Evolutionary conservation across 92 coral and sea anemone species (phyloP), one percentile per base, ranked within the genome.

Genomic region (Parazoanthus swiftii): DNA sequence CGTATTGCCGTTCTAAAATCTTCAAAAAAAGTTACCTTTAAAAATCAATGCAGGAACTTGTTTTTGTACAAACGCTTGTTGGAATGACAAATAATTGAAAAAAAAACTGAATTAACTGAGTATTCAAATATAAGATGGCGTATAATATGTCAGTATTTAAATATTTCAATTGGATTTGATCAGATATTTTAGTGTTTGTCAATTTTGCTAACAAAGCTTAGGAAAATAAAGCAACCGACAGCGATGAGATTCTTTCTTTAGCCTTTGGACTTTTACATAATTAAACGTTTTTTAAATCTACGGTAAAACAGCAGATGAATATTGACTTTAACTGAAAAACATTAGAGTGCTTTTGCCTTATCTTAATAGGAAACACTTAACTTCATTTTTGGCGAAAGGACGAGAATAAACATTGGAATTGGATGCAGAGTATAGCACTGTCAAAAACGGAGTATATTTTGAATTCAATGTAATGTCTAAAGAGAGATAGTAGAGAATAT

Each of bases 351-450:
- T 51, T 33, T 79, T 54, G 82, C 43, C 25, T 79, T 48, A 54
- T 79, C 50, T 77, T 79, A 23, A 46, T 50, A 79, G 82, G 26
- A 46, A 79, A 67, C 82, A 50, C 82, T 79, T 79, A 79, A 79
- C 82, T 79, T 67, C 39, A n/a, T 67, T 46, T 54, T 79, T 48
- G 25, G 66, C 67, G 82, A 79, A 33, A 29, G 11, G 38, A 50
- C 10, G 67, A 48, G 63, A 79, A 79, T 13, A 79, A 79, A 79
- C 82, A 79, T 50, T 54, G 9, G 36, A 79, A 79, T 79, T 51
- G 66, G 25, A 79, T 79, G 67, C 42, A 6, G 43, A 48, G 36
- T 21, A 50, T 50, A n/a, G 50, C 11, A 25, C 82, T 79, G 42
- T 79, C 82, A 79, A 79, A 36, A 79, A 59, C 37, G 37, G 59